Evolutionary conservation across 2,888 invertebrate species (phyloP), one percentile per base, ranked within the genome.

Genomic region (Ceraclea dissimilis): DNA sequence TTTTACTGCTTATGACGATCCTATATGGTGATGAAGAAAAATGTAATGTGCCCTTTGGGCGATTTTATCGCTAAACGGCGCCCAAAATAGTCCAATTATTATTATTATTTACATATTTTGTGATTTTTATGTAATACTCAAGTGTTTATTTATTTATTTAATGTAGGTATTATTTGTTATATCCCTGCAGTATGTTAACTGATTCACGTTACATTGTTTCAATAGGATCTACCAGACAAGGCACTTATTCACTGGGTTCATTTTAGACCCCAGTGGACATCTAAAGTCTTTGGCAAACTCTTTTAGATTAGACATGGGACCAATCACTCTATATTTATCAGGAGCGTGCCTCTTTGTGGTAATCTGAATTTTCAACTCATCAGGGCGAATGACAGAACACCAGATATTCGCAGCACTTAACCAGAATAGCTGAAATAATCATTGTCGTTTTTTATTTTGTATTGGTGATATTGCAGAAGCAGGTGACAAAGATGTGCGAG

Each of bases 191-290:
- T n/a, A 39, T 39, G 39, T 39, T 6, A 26, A 39, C 39, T 8
- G 2, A 39, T 39, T 39, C n/a, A 26, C 26, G 26, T 4, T 10
- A 26, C 26, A n/a, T n/a, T n/a, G n/a, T n/a, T n/a, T n/a, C 26
- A 10, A 8, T 39, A 39, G 4, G 16, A 31, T 68, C 76, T 86
- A 93, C 93, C 93, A 93, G 64, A 93, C 90, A 73, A 85, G 88
- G 74, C 95, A 96, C 70, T 95, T 95, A 48, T 86, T 80, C 43
- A 74, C 73, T 2, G 96, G 96, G 74, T 97, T 96, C 96, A 97
- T 96, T 13, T 84, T 85, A 0, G 91, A 85, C 18, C 90, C 92
- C 16, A 79, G 70, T 0, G 89, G 88, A 71, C 97, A 97, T 60
- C 84, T 79, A 76, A 87, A 97, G 66, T 94, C 96, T 58, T 79